These are phyloP conservation scores for Dipodomys stephensi DNA, from an alignment of 2,113 vertebrate species.

Conservation along the genomic window DNA sequence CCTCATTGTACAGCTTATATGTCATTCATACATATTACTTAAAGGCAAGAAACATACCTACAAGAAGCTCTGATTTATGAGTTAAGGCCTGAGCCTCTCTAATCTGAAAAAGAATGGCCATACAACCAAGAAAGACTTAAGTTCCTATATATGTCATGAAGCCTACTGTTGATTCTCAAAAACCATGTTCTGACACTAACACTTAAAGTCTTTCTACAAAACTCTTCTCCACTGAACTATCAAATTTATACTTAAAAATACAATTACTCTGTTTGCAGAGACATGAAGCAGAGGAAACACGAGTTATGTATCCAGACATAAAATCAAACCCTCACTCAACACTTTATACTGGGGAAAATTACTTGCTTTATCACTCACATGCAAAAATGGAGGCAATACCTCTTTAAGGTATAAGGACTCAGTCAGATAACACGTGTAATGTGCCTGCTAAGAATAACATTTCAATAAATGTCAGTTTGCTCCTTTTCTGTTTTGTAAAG, in stretches of 20 bases:
- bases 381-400: neutral
- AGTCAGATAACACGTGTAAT: neutral
- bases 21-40: neutral
- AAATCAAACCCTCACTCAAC: constrained; percentile 8
- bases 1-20: neutral
- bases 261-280: constrained; percentile 25
- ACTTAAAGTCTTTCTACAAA: neutral
- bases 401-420: constrained; percentile 16
- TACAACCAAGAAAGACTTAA: neutral
- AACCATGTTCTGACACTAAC: constrained; percentile 20
- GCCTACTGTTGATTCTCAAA: constrained; percentile 3
- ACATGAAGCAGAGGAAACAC: neutral
- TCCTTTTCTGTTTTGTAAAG: constrained; percentile 5
- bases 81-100: constrained; percentile 9
- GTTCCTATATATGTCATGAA: neutral
- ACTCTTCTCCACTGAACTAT: neutral
- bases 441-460: neutral
- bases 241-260: constrained; percentile 26
- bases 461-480: neutral
- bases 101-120: neutral
- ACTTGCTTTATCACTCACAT: neutral
- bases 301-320: constrained; percentile 51
- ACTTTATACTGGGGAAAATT: neutral
- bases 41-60: constrained; percentile 23
- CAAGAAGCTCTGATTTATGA: neutral